Percentiles rank a stretch among this genome's conserved stretches.
Evolutionary conservation across 1,140 invertebrate genomes (phyloP).

Genomic region (Sipha flava): DNA sequence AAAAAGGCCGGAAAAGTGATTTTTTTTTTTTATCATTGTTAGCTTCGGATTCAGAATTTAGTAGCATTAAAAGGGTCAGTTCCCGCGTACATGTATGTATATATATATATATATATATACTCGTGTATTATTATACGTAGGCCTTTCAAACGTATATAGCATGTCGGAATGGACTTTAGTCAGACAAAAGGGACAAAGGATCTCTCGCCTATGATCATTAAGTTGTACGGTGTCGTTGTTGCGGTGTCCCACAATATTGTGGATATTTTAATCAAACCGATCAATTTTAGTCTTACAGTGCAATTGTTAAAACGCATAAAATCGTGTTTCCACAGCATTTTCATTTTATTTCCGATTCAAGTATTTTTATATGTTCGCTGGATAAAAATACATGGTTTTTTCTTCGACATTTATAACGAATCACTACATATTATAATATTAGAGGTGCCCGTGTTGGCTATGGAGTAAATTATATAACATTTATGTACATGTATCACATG

Average conservation of each 20-base stretch:
- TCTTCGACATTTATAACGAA: too few relatives aligned
- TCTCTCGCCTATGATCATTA: background rate
- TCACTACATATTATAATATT: too few relatives aligned
- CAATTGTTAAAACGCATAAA: too few relatives aligned
- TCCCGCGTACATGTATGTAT: background rate
- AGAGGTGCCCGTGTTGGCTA: too few relatives aligned
- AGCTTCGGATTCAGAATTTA: background rate
- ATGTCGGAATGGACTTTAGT: background rate
- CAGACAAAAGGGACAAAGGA: background rate
- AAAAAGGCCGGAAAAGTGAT: background rate
- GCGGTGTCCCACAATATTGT: background rate
- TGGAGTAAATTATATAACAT: too few relatives aligned
- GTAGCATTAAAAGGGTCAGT: slow-evolving; percentile 2
- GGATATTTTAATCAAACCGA: background rate
- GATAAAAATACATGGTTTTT: too few relatives aligned
- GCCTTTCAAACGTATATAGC: background rate
- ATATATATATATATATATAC: background rate
- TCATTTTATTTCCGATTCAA: too few relatives aligned
- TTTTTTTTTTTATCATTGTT: slow-evolving; percentile 7
- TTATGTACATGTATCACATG: too few relatives aligned
- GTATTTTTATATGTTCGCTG: too few relatives aligned
- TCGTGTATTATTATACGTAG: background rate
- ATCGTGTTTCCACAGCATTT: too few relatives aligned
- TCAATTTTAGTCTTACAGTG: background rate
- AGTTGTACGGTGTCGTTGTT: background rate